Conservation (phyloP, 2,888 invertebrate species). For the Abrostola triplasia region DNA sequence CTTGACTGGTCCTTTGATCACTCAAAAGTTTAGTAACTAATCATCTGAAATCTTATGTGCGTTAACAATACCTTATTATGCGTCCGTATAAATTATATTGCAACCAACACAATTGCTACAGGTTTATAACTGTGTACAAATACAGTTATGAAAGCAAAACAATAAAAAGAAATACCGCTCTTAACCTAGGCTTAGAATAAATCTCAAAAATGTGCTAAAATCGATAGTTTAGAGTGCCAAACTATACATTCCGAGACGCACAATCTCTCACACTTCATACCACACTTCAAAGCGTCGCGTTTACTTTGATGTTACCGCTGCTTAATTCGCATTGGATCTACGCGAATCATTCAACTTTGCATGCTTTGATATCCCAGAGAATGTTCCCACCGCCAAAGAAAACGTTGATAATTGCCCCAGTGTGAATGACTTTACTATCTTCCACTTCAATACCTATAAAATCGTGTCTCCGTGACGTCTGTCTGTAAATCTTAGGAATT, state of each 20-base stretch:
- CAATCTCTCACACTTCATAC: constrained; percentile 30
- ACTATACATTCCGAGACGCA: constrained; percentile 2
- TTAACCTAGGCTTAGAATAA: too few species aligned
- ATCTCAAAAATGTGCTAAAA: too few species aligned
- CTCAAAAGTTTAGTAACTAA: too few species aligned
- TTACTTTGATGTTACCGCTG: constrained; percentile 62
- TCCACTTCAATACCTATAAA: constrained; percentile 6
- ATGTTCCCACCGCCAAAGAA: constrained; percentile 51
- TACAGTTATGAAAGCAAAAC: too few species aligned
- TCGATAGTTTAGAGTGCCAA: not conserved
- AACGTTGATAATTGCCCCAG: constrained; percentile 40
- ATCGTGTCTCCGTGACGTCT: constrained; percentile 1
- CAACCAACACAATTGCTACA: too few species aligned
- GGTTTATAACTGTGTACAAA: too few species aligned
- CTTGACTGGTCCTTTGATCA: too few species aligned
- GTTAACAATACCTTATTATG: too few species aligned
- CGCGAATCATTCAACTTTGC: constrained; percentile 63
- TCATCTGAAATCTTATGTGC: too few species aligned
- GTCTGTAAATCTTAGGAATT: constrained; percentile 8
- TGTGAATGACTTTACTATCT: constrained; percentile 47
- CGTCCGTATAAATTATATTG: too few species aligned
- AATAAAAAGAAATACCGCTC: too few species aligned
- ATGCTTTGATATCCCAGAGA: constrained; percentile 51
- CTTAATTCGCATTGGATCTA: constrained; percentile 62
- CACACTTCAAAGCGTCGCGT: constrained; percentile 46